These are phyloP conservation scores for Thamnophis elegans DNA, from an alignment of 2,797 vertebrate genomes.

Conservation along the genomic window DNA sequence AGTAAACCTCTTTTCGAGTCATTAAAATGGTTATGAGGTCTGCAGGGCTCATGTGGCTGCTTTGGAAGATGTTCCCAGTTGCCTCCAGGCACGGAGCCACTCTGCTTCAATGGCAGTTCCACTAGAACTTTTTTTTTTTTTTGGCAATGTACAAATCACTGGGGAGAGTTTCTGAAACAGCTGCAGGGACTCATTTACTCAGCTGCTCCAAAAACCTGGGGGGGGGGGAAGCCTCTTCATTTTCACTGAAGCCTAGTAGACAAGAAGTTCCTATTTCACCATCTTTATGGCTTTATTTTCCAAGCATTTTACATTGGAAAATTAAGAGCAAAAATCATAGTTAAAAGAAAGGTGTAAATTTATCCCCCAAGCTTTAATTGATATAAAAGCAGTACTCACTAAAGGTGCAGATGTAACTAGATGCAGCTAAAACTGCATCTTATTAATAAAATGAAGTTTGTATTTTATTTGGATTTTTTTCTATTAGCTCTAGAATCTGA, in stretches of 20 bases:
- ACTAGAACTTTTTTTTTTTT: neutral
- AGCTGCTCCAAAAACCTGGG: neutral
- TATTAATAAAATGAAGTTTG: neutral
- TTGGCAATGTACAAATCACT: neutral
- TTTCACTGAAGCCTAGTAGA: neutral
- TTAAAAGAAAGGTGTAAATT: neutral
- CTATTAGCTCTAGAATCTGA: neutral
- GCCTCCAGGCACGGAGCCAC: neutral
- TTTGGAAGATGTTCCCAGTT: neutral
- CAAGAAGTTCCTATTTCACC: neutral
- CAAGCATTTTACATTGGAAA: neutral
- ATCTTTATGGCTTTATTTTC: neutral
- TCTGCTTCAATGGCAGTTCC: neutral
- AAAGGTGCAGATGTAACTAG: neutral
- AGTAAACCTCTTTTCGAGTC: neutral
- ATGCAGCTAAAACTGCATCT: neutral
- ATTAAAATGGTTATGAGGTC: neutral
- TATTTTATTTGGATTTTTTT: neutral
- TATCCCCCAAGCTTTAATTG: neutral
- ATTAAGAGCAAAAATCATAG: neutral
- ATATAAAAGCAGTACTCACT: neutral
- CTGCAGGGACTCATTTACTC: neutral
- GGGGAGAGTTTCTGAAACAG: neutral
- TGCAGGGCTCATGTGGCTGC: neutral
- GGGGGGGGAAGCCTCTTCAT: neutral